A percentile compares a stretch with the other conserved stretches of the same genome.
Evolutionary conservation across 1,140 invertebrate genomes (phyloP).

Genomic region (Polyergus mexicanus): DNA sequence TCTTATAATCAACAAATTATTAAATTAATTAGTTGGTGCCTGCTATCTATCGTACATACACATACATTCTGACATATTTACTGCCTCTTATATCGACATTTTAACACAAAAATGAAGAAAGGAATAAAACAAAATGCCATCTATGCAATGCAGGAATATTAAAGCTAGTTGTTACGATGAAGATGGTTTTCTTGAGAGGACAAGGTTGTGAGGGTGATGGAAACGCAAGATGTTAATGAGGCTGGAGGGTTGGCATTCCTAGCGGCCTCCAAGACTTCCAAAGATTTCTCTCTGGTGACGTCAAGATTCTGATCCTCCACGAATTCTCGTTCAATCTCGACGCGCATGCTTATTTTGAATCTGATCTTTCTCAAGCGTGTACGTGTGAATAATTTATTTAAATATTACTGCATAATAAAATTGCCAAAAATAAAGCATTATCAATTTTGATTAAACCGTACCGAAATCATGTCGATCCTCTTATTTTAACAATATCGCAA

Average conservation of each 20-base stretch:
- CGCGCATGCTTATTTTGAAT: conserved; percentile 56
- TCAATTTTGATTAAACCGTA: not conserved
- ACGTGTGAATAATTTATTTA: not conserved
- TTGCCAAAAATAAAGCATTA: not conserved
- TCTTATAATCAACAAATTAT: conserved; percentile 31
- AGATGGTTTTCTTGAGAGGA: conserved; percentile 80
- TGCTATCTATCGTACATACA: not conserved
- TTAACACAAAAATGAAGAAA: not conserved
- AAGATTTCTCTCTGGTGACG: conserved; percentile 85
- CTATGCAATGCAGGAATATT: conserved; percentile 46
- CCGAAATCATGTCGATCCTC: not conserved
- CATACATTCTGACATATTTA: not conserved
- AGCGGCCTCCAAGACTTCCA: conserved; percentile 85
- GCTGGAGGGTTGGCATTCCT: conserved; percentile 86
- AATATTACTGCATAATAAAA: not conserved
- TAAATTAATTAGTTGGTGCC: conserved; percentile 34
- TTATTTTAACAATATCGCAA: not conserved
- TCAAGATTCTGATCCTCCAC: conserved; percentile 81
- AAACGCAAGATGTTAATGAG: conserved; percentile 87
- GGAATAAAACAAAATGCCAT: not conserved
- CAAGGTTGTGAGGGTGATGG: conserved; percentile 79
- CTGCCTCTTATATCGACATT: not conserved
- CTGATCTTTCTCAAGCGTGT: not conserved
- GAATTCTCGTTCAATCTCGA: conserved; percentile 81
- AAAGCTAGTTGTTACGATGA: conserved; percentile 76